phyloP scores from a whole-genome alignment of 2,113 vertebrate genomes.

The Oryzias javanicus region DNA sequence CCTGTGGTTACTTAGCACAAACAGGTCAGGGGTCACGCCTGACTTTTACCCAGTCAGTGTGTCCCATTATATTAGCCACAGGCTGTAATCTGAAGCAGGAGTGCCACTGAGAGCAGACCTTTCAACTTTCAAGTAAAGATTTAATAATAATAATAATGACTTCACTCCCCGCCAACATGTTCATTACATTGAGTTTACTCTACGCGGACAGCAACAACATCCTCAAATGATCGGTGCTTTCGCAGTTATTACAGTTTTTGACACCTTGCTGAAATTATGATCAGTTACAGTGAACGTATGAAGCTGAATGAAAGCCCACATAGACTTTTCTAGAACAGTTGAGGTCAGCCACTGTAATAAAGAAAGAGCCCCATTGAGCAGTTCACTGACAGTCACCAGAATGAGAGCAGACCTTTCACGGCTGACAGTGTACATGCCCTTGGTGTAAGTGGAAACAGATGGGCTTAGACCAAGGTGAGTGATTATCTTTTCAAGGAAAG shows the following conservation, averaged over 20 bases:
- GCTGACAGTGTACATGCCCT: constrained; percentile 75
- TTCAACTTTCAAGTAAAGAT: constrained; percentile 62
- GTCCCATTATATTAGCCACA: constrained; percentile 79
- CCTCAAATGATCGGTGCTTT: background rate
- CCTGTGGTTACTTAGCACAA: constrained; percentile 87
- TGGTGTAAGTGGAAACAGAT: constrained; percentile 77
- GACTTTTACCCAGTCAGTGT: constrained; percentile 80
- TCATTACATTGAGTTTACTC: constrained; percentile 23
- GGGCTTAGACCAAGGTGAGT: constrained; percentile 66
- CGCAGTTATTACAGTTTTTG: background rate
- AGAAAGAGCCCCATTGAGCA: constrained; percentile 73
- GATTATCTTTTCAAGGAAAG: constrained; percentile 56
- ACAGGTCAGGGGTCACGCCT: constrained; percentile 83
- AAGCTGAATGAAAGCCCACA: constrained; percentile 32
- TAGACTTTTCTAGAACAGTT: constrained; percentile 47
- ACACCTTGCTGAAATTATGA: background rate
- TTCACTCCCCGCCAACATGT: constrained; percentile 2
- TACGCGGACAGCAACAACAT: background rate
- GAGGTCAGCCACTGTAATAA: constrained; percentile 67
- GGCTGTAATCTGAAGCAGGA: constrained; percentile 89
- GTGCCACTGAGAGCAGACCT: constrained; percentile 71
- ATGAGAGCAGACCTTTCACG: constrained; percentile 68
- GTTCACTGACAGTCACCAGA: constrained; percentile 65
- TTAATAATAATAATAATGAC: constrained; percentile 36
- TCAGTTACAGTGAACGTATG: constrained; percentile 19